Percentiles rank a stretch among this genome's conserved stretches.
phyloP scores from a whole-genome alignment of 2,797 vertebrate species.

The Hippoglossus hippoglossus region DNA sequence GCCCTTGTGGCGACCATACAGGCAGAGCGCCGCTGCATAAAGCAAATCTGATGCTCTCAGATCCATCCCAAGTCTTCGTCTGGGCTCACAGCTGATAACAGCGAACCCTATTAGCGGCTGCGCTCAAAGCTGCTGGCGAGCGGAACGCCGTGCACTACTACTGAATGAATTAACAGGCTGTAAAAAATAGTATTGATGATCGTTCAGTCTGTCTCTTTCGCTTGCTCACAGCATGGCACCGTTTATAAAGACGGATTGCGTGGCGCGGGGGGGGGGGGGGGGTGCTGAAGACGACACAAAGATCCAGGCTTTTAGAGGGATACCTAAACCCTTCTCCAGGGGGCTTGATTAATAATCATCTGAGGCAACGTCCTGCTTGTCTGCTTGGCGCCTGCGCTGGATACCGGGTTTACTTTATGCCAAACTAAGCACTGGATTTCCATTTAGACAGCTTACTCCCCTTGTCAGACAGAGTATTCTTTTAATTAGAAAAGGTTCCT shows the following conservation, averaged over 20 bases:
- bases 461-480: slow-evolving; percentile 68
- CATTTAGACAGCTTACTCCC: slow-evolving; percentile 79
- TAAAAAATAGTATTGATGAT: slow-evolving; percentile 53
- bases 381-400: slow-evolving; percentile 36
- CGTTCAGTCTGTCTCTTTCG: slow-evolving; percentile 29
- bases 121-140: slow-evolving; percentile 32
- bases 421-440: slow-evolving; percentile 76
- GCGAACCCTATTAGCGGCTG: slow-evolving; percentile 31
- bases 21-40: slow-evolving; percentile 23
- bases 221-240: slow-evolving; percentile 37
- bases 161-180: slow-evolving; percentile 56
- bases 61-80: slow-evolving; percentile 38
- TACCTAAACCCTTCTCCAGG: slow-evolving; percentile 33
- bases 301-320: slow-evolving; percentile 39
- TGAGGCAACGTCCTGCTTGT: slow-evolving; percentile 49
- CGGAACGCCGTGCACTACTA: slow-evolving; percentile 16
- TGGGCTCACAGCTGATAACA: slow-evolving; percentile 30
- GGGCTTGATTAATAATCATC: slow-evolving; percentile 76
- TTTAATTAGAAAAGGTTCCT: slow-evolving; percentile 79
- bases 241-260: slow-evolving; percentile 67
- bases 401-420: slow-evolving; percentile 69
- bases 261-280: not conserved
- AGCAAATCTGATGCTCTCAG: slow-evolving; percentile 37
- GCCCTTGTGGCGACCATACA: slow-evolving; percentile 25
- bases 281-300: not conserved